Evolutionary conservation across 64 coral and sea anemone genomes (phyloP), one percentile per base, ranked within the genome.

Genomic region (Stichodactyla mertensii): DNA sequence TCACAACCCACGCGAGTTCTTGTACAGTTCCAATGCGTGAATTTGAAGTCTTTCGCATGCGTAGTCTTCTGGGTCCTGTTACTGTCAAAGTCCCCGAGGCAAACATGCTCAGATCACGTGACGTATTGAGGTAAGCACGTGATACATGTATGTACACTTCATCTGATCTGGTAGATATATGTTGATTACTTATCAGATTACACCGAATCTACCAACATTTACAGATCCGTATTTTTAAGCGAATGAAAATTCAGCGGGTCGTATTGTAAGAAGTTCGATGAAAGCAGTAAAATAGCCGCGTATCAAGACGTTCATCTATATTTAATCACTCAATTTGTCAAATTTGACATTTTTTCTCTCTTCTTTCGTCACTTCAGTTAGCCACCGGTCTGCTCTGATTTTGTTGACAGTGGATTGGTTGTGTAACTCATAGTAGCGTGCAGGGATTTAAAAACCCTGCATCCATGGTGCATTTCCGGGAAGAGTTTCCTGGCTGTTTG

Each of bases 301-400:
- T 31, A 74, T 74, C 69, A 23, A n/a, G 8, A 74, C 69, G 8
- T 27, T 74, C 69, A 74, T 74, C 69, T 74, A 26, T 74, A 74
- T 74, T 74, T 74, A 74, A 74, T 74, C 69, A 74, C 69, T 74
- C 69, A 74, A 74, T 74, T 74, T 74, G 69, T 74, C 69, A 74
- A 27, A 74, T 74, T 74, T 74, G 69, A 74, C 69, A 74, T 27
- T 0, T n/a, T 74, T 74, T 23, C 7, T 27, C 69, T 74, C 27
- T 74, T 74, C 69, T 74, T 9, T 74, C 69, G 12, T 74, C 69
- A 31, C 69, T 74, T 74, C 24, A 10, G 69, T 31, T 74, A 31
- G 69, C 69, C 69, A 74, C 69, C 23, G 69, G 69, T 13, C n/a
- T 27, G 69, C 1, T 31, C 2, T 74, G 69, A 74, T 74, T 5